phyloP scores from a whole-genome alignment of 2,888 invertebrate species.

The Ochropleura plecta region DNA sequence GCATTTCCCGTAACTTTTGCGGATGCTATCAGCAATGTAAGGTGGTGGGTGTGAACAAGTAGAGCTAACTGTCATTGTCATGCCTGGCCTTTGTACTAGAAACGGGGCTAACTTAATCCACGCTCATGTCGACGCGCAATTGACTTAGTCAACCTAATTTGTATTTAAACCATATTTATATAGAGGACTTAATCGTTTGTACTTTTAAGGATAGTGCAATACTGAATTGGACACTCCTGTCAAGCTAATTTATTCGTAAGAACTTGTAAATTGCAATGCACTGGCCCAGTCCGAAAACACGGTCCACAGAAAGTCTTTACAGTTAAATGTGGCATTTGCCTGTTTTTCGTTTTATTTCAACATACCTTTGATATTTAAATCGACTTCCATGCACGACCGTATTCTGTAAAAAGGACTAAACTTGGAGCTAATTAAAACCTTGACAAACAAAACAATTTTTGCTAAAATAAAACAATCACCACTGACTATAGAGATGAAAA shows the following conservation, averaged over 20 bases:
- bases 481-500: too few species aligned
- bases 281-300: neutral
- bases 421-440: neutral
- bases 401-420: neutral
- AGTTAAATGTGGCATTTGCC: constrained; percentile 3
- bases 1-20: constrained; percentile 48
- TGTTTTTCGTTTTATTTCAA: neutral
- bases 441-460: neutral
- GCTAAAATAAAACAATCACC: too few species aligned
- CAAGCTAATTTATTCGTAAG: neutral
- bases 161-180: constrained; percentile 62
- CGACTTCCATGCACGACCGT: neutral
- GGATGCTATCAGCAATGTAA: constrained; percentile 51
- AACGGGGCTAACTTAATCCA: constrained; percentile 79
- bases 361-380: constrained; percentile 12
- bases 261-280: neutral
- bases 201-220: constrained; percentile 32
- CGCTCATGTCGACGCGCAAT: constrained; percentile 75
- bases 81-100: constrained; percentile 78
- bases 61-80: constrained; percentile 83
- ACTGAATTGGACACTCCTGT: constrained; percentile 3
- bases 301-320: neutral
- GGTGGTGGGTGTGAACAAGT: constrained; percentile 74
- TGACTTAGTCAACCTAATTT: constrained; percentile 76
- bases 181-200: constrained; percentile 28